Evolutionary conservation across 2,888 invertebrate species (phyloP), one percentile per base, ranked within the genome.

Genomic region (Drosophila leonis): DNA sequence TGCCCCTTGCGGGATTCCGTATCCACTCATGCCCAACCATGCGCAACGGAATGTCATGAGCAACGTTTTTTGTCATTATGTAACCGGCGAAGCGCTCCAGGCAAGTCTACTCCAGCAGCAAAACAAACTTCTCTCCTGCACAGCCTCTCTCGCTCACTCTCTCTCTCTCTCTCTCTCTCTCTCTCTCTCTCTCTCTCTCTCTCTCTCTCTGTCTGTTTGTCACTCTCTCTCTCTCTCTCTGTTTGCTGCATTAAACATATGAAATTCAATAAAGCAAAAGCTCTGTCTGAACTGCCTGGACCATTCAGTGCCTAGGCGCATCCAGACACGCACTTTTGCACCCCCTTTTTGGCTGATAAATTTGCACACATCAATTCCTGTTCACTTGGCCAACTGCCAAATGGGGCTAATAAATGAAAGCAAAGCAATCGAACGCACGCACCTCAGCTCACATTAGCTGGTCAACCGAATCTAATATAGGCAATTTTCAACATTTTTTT

Each of bases 261-360:
- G 57, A 61, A 80, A 78, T 82, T 82, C 66, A 76, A 83, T 83
- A 57, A 78, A 73, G 44, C 60, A 63, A 72, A 81, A 72, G 57
- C 75, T 65, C 60, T 64, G 61, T 63, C 57, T 54, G 57, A 71
- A 77, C 66, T 66, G 73, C 52, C 62, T 29, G 39, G 55, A 75
- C 4, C 54, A 29, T 31, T 20, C 24, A 24, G 2, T 39, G 37
- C n/a, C 15, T 18, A 24, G 18, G 37, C 48, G 7, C 39, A n/a
- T 49, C 27, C 5, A 31, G 27, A 46, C 52, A 65, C 10, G 12
- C 24, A 24, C 7, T 24, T 48, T 54, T n/a, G 24, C 24, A 24
- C 48, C 42, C 15, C 48, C 41, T 35, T 27, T 31, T 12, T 4
- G 18, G 4, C 31, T 64, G 18, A 64, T 48, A 35, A 74, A 59